Conservation (phyloP, 2,888 invertebrate genomes). For the Melolontha melolontha region DNA sequence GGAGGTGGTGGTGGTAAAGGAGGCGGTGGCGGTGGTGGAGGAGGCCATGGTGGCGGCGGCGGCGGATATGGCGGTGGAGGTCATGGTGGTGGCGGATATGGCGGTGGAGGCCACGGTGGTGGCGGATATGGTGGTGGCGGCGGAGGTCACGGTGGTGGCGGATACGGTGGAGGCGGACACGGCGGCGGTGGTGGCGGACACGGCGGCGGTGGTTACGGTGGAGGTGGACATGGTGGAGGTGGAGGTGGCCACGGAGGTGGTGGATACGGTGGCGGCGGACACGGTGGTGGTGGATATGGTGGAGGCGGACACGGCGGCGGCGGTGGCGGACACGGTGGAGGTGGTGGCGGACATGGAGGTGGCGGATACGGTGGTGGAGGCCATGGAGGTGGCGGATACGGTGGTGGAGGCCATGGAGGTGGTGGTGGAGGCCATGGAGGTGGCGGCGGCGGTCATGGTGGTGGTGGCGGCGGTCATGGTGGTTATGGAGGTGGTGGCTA, state of each 20-base stretch:
- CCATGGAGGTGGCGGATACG: conserved; percentile 1
- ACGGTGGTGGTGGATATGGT: conserved; percentile 5
- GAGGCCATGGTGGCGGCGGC: conserved; percentile 2
- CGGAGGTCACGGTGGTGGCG: conserved; percentile 3
- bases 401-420: background rate
- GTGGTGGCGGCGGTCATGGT: background rate
- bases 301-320: background rate
- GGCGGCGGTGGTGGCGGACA: conserved; percentile 6
- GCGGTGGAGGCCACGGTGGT: conserved; percentile 8
- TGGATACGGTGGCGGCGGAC: conserved; percentile 2
- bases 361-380: background rate
- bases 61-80: conserved; percentile 5
- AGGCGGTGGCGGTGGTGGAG: conserved; percentile 6
- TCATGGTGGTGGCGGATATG: conserved; percentile 3
- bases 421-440: background rate
- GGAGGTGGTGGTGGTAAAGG: background rate
- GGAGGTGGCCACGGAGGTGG: conserved; percentile 12
- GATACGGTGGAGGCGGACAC: conserved; percentile 5
- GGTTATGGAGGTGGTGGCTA: background rate
- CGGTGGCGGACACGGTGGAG: conserved; percentile 4
- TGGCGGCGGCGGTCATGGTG: background rate
- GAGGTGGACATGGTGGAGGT: conserved; percentile 6
- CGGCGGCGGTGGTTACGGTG: conserved; percentile 5
- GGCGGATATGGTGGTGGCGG: conserved; percentile 11
- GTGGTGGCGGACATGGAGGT: conserved; percentile 10